Conservation (phyloP, 2,113 vertebrate species). For the Sialia sialis region DNA sequence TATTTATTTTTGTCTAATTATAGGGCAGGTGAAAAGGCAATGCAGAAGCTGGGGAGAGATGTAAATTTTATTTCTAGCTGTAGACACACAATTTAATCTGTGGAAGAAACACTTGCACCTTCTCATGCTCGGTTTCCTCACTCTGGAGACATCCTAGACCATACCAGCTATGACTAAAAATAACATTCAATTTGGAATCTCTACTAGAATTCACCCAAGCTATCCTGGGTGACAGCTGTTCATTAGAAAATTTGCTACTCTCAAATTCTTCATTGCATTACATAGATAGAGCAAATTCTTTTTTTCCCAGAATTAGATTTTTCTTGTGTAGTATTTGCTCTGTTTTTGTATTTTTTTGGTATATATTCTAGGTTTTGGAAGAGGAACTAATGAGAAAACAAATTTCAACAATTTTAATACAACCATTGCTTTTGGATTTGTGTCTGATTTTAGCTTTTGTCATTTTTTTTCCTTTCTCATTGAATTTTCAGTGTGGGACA, state of each 20-base stretch:
- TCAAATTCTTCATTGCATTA: background rate
- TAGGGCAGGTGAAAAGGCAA: background rate
- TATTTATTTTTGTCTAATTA: background rate
- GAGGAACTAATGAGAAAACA: background rate
- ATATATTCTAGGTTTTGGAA: background rate
- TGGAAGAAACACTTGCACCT: background rate
- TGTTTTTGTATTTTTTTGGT: background rate
- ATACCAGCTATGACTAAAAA: background rate
- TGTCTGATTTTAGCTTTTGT: background rate
- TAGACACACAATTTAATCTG: background rate
- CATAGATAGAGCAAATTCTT: rapidly evolving
- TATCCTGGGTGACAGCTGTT: background rate
- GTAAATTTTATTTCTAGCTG: background rate
- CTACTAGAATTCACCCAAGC: background rate
- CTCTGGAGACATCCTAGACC: background rate
- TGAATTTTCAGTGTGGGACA: background rate
- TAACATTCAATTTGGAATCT: background rate
- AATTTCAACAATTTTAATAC: background rate
- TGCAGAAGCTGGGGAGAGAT: background rate
- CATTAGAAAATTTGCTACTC: background rate
- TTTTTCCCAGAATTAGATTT: background rate
- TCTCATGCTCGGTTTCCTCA: background rate
- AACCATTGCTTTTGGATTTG: background rate
- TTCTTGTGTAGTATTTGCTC: background rate
- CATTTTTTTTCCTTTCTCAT: background rate